Conservation (phyloP, 2,113 vertebrate species). For the Megaceryle torquata region DNA sequence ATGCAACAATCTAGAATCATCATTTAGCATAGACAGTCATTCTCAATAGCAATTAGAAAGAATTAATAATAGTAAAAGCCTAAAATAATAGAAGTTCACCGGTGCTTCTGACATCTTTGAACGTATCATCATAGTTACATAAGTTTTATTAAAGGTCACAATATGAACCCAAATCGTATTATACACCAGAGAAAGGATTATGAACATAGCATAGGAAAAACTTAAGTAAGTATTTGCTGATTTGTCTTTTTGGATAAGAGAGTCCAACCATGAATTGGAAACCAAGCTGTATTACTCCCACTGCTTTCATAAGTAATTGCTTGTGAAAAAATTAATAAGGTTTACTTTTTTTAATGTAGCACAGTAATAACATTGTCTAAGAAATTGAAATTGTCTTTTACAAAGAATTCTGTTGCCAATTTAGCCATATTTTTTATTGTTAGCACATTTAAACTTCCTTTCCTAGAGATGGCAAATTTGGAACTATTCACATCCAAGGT, state of each 20-base stretch:
- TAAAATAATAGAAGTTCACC: not conserved
- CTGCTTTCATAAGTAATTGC: conserved; percentile 35
- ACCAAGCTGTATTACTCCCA: conserved; percentile 5
- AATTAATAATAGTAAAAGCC: accelerated
- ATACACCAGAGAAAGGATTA: not conserved
- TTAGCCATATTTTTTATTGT: not conserved
- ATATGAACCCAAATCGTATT: not conserved
- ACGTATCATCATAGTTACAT: accelerated
- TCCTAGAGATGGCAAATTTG: not conserved
- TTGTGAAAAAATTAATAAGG: conserved; percentile 28
- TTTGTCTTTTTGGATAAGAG: conserved; percentile 12
- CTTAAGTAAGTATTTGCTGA: not conserved
- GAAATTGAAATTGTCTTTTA: not conserved
- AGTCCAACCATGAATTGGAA: conserved; percentile 5
- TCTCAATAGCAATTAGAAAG: not conserved
- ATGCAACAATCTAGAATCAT: not conserved
- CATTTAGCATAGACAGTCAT: not conserved
- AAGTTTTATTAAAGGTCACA: not conserved
- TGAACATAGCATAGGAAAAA: not conserved
- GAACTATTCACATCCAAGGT: not conserved
- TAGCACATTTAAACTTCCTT: not conserved
- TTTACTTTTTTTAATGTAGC: conserved; percentile 6
- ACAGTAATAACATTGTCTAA: not conserved
- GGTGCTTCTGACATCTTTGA: not conserved
- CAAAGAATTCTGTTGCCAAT: not conserved